Evolutionary conservation across 2,797 vertebrate genomes (phyloP).

Genomic region (Lagodon rhomboides): DNA sequence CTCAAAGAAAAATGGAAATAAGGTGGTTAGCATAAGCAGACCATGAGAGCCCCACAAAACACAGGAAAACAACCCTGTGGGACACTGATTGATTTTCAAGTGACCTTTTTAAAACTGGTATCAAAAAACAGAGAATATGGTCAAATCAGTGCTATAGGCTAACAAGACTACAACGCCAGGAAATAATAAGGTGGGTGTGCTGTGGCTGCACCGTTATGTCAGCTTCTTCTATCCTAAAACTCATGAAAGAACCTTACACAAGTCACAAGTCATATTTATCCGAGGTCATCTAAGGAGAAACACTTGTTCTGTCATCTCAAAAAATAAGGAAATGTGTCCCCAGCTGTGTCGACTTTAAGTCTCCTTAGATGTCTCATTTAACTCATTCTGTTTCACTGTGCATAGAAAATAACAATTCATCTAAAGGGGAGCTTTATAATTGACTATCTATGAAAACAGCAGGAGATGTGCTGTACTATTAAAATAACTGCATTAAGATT

Average conservation of each 20-base stretch:
- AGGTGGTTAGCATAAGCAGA: not conserved
- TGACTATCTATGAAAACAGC: constrained; percentile 35
- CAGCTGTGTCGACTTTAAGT: not conserved
- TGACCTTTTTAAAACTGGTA: not conserved
- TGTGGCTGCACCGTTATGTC: not conserved
- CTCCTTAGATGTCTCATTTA: constrained; percentile 30
- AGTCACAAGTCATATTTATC: constrained; percentile 17
- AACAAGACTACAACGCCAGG: not conserved
- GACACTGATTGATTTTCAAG: not conserved
- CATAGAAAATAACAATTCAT: constrained; percentile 30
- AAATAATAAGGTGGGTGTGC: not conserved
- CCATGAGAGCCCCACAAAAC: not conserved
- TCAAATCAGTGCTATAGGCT: not conserved
- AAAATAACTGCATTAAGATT: constrained; percentile 18
- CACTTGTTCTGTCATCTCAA: not conserved
- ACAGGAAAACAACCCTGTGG: not conserved
- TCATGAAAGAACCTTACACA: constrained; percentile 3
- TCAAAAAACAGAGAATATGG: not conserved
- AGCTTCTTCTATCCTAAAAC: not conserved
- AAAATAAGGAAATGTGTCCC: constrained; percentile 1
- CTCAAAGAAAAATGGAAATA: not conserved
- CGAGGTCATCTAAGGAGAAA: constrained; percentile 11
- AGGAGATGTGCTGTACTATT: constrained; percentile 8
- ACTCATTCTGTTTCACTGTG: constrained; percentile 7
- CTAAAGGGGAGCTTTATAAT: constrained; percentile 10